Evolutionary conservation across 2,888 invertebrate genomes (phyloP).

Genomic region (Rhamnusium bicolor): DNA sequence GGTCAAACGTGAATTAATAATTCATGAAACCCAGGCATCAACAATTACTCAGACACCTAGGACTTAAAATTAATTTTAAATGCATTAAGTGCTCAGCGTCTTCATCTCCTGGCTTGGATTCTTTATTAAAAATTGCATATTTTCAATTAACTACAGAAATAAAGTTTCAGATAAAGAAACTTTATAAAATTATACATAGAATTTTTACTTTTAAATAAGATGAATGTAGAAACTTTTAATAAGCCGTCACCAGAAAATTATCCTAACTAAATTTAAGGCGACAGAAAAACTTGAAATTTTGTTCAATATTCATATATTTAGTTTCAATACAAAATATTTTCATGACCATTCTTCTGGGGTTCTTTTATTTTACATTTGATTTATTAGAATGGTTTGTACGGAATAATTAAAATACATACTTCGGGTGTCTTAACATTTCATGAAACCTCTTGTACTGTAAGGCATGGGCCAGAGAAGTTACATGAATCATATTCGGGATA

Average conservation of each 20-base stretch:
- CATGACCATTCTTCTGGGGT: too few relatives aligned
- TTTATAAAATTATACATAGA: slow-evolving; percentile 41
- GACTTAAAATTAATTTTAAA: background rate
- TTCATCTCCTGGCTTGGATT: background rate
- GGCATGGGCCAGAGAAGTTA: too few relatives aligned
- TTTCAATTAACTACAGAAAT: slow-evolving; percentile 11
- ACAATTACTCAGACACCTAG: background rate
- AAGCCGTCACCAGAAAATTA: slow-evolving; percentile 45
- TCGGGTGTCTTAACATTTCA: too few relatives aligned
- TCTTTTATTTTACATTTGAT: too few relatives aligned
- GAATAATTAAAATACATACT: too few relatives aligned
- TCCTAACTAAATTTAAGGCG: slow-evolving; percentile 34
- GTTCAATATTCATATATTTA: slow-evolving; percentile 37
- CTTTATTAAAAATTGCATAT: slow-evolving; percentile 18
- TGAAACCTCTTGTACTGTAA: too few relatives aligned
- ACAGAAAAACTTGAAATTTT: slow-evolving; percentile 29
- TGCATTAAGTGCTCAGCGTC: background rate
- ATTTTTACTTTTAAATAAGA: slow-evolving; percentile 38
- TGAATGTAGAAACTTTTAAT: slow-evolving; percentile 44
- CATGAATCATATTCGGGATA: too few relatives aligned
- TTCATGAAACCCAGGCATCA: too few relatives aligned
- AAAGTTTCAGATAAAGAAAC: slow-evolving; percentile 17
- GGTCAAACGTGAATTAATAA: too few relatives aligned
- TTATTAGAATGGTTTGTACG: too few relatives aligned
- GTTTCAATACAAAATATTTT: too few relatives aligned